A percentile compares a stretch with the other conserved stretches of the same genome.
phyloP scores from a whole-genome alignment of 2,888 invertebrate species.

The Macropis europaea region DNA sequence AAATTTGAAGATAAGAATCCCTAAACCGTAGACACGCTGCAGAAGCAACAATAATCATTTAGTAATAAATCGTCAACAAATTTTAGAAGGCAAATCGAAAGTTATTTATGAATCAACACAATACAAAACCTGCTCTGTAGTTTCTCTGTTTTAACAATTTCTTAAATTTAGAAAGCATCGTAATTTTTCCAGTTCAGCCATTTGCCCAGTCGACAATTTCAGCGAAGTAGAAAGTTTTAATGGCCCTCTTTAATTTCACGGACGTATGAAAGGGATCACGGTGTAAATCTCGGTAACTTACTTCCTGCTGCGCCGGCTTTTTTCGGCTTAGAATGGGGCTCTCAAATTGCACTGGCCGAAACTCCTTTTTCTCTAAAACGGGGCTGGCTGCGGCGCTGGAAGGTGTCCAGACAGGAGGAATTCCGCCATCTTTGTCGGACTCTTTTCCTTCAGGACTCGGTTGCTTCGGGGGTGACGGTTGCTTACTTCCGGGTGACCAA shows the following conservation, averaged over 20 bases:
- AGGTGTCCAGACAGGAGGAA: slow-evolving; percentile 90
- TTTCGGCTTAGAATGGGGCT: slow-evolving; percentile 84
- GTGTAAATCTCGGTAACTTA: slow-evolving; percentile 49
- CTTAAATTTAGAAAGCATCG: too few species aligned
- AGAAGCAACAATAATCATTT: too few species aligned
- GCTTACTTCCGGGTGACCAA: slow-evolving; percentile 83
- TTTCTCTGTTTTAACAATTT: too few species aligned
- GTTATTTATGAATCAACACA: too few species aligned
- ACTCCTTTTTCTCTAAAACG: slow-evolving; percentile 87
- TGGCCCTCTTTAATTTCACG: not conserved
- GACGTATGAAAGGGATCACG: not conserved
- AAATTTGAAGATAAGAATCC: too few species aligned
- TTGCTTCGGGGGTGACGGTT: slow-evolving; percentile 78
- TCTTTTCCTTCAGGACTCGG: slow-evolving; percentile 79
- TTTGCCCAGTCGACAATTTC: not conserved
- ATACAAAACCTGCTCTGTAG: too few species aligned
- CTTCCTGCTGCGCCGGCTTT: slow-evolving; percentile 77
- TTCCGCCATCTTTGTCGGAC: slow-evolving; percentile 82
- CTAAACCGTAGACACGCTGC: too few species aligned
- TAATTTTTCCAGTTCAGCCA: too few species aligned
- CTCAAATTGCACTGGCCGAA: slow-evolving; percentile 89
- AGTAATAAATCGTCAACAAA: too few species aligned
- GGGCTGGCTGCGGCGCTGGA: slow-evolving; percentile 87
- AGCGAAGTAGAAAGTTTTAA: not conserved
- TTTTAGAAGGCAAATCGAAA: too few species aligned